Evolutionary conservation across 2,888 invertebrate species (phyloP), one percentile per base, ranked within the genome.

Genomic region (Danaus chrysippus): DNA sequence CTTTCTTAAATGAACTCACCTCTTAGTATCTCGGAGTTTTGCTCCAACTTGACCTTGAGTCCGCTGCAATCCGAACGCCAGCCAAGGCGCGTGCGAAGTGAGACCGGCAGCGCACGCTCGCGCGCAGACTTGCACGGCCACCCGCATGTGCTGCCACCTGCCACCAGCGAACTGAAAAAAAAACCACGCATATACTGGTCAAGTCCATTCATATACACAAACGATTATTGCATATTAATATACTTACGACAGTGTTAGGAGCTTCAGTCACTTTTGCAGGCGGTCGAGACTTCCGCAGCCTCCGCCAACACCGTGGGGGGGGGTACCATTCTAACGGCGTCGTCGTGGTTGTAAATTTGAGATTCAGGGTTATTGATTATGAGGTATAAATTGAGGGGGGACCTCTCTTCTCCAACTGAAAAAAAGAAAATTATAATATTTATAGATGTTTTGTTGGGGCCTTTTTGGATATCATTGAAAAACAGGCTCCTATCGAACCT

Each of bases 301-400:
- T 76, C 42, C 83, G 79, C 68, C 69, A n/a, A 69, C 11, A 76
- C 67, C 0, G 76, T 70, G n/a, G n/a, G n/a, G n/a, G n/a, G n/a
- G n/a, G n/a, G 70, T 84, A 86, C 90, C 91, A 91, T 49, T 76
- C 74, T 68, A 84, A 81, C 13, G 81, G 81, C 78, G 42, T 86
- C 80, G 1, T 67, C 72, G 63, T 91, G 91, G 46, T 81, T 77
- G 68, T 96, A n/a, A n/a, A 96, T 19, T 92, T 93, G 6, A 95
- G 79, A 68, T 93, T 93, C 68, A 96, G 85, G 56, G 93, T 94
- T n/a, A 79, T 95, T 94, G 49, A 96, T 86, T 75, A 94, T 93
- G 11, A 94, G 84, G 76, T 93, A 94, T 54, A 94, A 77, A 71
- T 95, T 94, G 1, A 95, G 80, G 10, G 93, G n/a, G n/a, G n/a